These are phyloP conservation scores for Musca vetustissima DNA, from an alignment of 1,140 invertebrate species.

Conservation along the genomic window DNA sequence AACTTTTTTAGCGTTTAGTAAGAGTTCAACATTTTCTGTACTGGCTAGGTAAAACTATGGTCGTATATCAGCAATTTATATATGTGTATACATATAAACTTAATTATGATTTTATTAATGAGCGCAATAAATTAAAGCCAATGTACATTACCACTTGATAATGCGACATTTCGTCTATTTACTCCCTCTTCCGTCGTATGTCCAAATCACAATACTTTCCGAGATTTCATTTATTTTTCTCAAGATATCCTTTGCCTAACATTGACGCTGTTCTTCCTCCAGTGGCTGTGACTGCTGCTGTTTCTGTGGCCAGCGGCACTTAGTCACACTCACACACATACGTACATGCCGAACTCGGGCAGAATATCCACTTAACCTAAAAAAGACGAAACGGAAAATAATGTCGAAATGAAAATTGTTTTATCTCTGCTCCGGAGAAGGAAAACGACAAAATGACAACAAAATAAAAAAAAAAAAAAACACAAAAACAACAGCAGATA, in stretches of 20 bases:
- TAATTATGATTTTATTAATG: slow-evolving; percentile 9
- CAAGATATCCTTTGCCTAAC: not conserved
- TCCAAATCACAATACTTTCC: too few species aligned
- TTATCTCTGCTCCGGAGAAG: not conserved
- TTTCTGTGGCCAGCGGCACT: not conserved
- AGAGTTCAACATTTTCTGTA: too few species aligned
- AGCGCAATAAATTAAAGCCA: not conserved
- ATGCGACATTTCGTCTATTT: not conserved
- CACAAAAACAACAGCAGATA: not conserved
- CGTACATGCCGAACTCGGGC: not conserved
- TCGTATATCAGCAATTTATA: too few species aligned
- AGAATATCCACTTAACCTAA: slow-evolving; percentile 14
- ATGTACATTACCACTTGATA: not conserved
- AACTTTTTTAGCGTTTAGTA: too few species aligned
- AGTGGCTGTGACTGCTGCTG: not conserved
- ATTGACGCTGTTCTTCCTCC: not conserved
- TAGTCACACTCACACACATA: not conserved
- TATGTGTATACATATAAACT: too few species aligned
- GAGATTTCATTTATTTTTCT: too few species aligned
- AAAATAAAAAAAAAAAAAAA: too few species aligned
- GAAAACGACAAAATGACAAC: not conserved
- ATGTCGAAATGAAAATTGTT: slow-evolving; percentile 15
- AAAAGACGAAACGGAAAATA: not conserved
- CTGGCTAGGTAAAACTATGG: too few species aligned
- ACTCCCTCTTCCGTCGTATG: too few species aligned